Evolutionary conservation across 1,140 invertebrate genomes (phyloP).

Genomic region (Heliconius hewitsoni): DNA sequence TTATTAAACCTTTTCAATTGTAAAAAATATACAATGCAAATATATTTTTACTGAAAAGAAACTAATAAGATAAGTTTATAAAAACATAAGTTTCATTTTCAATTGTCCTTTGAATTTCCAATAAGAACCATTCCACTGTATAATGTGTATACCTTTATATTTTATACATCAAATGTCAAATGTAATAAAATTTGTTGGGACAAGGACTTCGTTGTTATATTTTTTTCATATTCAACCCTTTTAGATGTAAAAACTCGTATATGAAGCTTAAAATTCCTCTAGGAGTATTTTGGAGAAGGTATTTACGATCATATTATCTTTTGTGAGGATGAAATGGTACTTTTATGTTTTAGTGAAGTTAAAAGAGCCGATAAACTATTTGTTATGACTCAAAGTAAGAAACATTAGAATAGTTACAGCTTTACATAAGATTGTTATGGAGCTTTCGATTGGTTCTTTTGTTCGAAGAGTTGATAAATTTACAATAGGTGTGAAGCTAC

Average conservation of each 20-base stretch:
- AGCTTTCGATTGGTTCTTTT: not conserved
- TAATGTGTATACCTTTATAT: slow-evolving; percentile 18
- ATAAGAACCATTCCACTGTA: not conserved
- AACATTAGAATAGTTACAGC: not conserved
- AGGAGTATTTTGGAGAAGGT: slow-evolving; percentile 58
- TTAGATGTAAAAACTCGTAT: slow-evolving; percentile 49
- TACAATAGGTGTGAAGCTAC: not conserved
- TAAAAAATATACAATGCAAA: too few relatives aligned
- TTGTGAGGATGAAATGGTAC: slow-evolving; percentile 41
- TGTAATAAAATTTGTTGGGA: slow-evolving; percentile 66
- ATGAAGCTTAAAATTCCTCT: slow-evolving; percentile 55
- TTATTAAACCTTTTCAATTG: too few relatives aligned
- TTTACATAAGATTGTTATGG: not conserved
- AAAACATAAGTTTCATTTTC: not conserved
- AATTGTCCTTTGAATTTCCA: not conserved
- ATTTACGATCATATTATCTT: slow-evolving; percentile 67
- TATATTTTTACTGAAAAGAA: not conserved
- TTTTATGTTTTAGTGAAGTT: slow-evolving; percentile 41
- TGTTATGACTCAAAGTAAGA: slow-evolving; percentile 32
- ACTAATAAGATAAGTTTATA: not conserved
- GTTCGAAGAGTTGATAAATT: not conserved
- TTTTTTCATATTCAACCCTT: slow-evolving; percentile 63
- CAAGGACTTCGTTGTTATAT: slow-evolving; percentile 62
- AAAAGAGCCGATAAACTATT: slow-evolving; percentile 30
- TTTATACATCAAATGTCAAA: slow-evolving; percentile 65